Evolutionary conservation across 2,888 invertebrate species (phyloP).

Genomic region (Athalia cordata): DNA sequence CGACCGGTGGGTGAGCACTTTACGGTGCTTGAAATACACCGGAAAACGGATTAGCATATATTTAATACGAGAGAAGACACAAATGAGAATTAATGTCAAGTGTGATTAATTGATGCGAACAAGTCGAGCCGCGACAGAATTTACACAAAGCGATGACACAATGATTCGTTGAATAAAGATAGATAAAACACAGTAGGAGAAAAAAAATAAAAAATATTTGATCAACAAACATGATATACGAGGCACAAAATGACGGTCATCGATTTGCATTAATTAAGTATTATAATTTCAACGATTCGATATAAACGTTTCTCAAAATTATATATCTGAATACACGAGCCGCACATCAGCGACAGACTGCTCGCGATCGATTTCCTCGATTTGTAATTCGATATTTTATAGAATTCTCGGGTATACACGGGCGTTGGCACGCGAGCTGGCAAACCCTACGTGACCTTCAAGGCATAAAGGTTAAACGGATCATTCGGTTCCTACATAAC

Average conservation of each 20-base stretch:
- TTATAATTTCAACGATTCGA: too few relatives aligned
- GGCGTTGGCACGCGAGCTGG: constrained; percentile 25
- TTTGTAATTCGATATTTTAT: constrained; percentile 18
- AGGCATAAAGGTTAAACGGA: constrained; percentile 24
- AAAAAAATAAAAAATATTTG: neutral
- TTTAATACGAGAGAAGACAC: constrained; percentile 41
- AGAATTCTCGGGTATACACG: neutral
- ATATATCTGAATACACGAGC: too few relatives aligned
- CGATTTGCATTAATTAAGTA: too few relatives aligned
- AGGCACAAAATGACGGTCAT: too few relatives aligned
- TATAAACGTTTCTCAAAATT: too few relatives aligned
- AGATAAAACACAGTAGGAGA: neutral
- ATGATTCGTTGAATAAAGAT: neutral
- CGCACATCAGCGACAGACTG: neutral
- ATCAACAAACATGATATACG: neutral
- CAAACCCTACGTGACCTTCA: constrained; percentile 18
- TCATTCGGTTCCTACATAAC: constrained; percentile 11
- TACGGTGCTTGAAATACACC: constrained; percentile 32
- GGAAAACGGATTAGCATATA: constrained; percentile 37
- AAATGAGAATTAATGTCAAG: constrained; percentile 41
- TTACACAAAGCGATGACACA: neutral
- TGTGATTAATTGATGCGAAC: constrained; percentile 37
- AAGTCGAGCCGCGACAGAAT: neutral
- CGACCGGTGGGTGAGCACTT: too few relatives aligned
- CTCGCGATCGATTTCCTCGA: neutral